phyloP scores from a whole-genome alignment of 2,888 invertebrate species.

The Nomada flava region DNA sequence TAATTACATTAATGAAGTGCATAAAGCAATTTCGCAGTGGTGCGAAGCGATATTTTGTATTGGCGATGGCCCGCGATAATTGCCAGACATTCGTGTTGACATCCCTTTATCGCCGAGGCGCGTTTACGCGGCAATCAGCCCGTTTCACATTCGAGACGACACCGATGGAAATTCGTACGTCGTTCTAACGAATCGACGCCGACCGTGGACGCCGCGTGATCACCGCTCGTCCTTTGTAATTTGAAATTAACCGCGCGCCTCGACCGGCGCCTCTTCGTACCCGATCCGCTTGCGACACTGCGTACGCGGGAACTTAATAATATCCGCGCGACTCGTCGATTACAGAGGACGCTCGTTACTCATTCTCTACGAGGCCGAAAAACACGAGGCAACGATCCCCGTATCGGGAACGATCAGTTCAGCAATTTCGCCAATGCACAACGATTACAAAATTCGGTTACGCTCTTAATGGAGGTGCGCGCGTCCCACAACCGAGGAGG shows the following conservation, averaged over 20 bases:
- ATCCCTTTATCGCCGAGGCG: slow-evolving; percentile 36
- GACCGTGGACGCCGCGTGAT: slow-evolving; percentile 12
- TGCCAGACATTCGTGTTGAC: slow-evolving; percentile 41
- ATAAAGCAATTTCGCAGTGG: slow-evolving; percentile 42
- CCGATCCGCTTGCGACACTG: background rate
- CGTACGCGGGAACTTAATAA: slow-evolving; percentile 25
- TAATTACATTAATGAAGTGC: slow-evolving; percentile 55
- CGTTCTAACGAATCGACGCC: slow-evolving; percentile 31
- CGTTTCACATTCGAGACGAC: background rate
- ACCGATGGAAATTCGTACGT: slow-evolving; percentile 30
- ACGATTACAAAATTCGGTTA: slow-evolving; percentile 39
- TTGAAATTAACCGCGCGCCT: slow-evolving; percentile 42
- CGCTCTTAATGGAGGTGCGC: slow-evolving; percentile 20
- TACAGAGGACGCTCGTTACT: slow-evolving; percentile 32
- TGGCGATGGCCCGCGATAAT: slow-evolving; percentile 39
- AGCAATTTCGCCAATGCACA: slow-evolving; percentile 22
- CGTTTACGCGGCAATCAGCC: background rate
- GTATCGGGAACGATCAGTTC: background rate
- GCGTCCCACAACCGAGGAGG: background rate
- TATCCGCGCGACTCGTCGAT: slow-evolving; percentile 22
- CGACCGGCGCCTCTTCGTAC: background rate
- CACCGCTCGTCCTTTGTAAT: slow-evolving; percentile 25
- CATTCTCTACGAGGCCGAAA: background rate
- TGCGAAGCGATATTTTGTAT: slow-evolving; percentile 44
- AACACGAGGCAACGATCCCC: slow-evolving; percentile 3